phyloP scores from a whole-genome alignment of 2,113 vertebrate species.

The Elephantulus edwardii region DNA sequence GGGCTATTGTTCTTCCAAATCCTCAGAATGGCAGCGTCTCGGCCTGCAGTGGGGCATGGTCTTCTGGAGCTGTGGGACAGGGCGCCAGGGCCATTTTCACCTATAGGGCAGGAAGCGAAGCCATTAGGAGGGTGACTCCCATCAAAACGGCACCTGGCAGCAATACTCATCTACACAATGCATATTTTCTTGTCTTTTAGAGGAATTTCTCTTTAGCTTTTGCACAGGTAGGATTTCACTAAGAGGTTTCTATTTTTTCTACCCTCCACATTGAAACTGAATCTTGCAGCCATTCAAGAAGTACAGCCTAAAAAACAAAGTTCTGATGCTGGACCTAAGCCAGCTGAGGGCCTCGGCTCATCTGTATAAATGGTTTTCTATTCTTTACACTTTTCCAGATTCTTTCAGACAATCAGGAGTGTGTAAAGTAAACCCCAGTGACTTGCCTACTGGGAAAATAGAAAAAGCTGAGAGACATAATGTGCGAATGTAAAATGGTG shows the following conservation, averaged over 20 bases:
- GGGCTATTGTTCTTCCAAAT: conserved; percentile 56
- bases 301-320: not conserved
- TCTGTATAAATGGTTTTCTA: not conserved
- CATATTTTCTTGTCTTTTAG: conserved; percentile 41
- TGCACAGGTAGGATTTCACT: conserved; percentile 2
- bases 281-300: not conserved
- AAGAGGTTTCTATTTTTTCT: conserved; percentile 5
- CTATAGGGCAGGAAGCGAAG: not conserved
- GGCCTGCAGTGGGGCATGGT: conserved; percentile 42
- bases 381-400: not conserved
- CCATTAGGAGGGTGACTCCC: not conserved
- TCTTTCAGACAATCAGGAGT: conserved; percentile 4
- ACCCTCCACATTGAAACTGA: not conserved
- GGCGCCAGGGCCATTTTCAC: not conserved
- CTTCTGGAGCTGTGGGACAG: conserved; percentile 24
- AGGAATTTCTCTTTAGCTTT: conserved; percentile 6
- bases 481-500: too few species aligned
- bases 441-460: too few species aligned
- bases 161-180: not conserved
- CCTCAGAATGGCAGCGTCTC: conserved; percentile 38
- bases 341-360: not conserved
- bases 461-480: too few species aligned
- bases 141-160: not conserved
- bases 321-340: not conserved
- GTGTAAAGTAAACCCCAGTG: not conserved